Evolutionary conservation across 53 echinoderm and acorn worm species (phyloP).

Genomic region (Holothuria leucospilota): DNA sequence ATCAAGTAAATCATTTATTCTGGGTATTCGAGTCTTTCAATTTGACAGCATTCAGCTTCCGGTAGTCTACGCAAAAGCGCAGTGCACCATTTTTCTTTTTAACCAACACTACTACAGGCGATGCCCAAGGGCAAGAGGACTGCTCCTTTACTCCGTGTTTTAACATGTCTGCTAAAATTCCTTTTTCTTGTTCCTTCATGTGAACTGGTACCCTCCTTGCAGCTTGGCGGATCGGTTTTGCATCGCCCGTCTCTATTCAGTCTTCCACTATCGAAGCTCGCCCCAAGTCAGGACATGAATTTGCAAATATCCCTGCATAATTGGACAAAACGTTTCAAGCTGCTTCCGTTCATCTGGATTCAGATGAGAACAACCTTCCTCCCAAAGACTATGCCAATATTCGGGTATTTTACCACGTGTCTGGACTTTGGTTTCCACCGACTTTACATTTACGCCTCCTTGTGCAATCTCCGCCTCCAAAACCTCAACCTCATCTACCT

Average conservation of each 20-base stretch:
- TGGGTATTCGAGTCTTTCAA: slow-evolving; percentile 35
- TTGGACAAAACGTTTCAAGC: too few relatives aligned
- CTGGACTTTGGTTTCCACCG: too few relatives aligned
- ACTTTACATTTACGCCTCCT: too few relatives aligned
- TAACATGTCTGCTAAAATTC: slow-evolving; percentile 7
- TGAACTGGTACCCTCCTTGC: slow-evolving; percentile 29
- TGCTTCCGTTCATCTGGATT: too few relatives aligned
- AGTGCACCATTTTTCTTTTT: slow-evolving; percentile 54
- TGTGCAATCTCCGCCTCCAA: too few relatives aligned
- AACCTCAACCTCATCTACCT: too few relatives aligned
- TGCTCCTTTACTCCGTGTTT: neutral
- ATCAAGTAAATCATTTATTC: slow-evolving; percentile 35
- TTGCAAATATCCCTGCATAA: too few relatives aligned
- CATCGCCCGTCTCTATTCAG: slow-evolving; percentile 16
- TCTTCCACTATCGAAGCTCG: too few relatives aligned
- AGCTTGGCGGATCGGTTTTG: slow-evolving; percentile 27
- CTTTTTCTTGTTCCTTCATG: neutral
- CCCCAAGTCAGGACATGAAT: too few relatives aligned
- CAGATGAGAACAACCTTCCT: too few relatives aligned
- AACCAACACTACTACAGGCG: slow-evolving; percentile 39
- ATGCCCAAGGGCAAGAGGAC: slow-evolving; percentile 19
- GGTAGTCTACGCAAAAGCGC: slow-evolving; percentile 52
- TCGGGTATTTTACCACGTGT: too few relatives aligned
- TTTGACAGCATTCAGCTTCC: slow-evolving; percentile 35
- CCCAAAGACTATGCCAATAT: too few relatives aligned